Percentiles rank a stretch among this genome's conserved stretches.
Conservation (phyloP, 2,797 vertebrate genomes). For the Nannoperca australis region DNA sequence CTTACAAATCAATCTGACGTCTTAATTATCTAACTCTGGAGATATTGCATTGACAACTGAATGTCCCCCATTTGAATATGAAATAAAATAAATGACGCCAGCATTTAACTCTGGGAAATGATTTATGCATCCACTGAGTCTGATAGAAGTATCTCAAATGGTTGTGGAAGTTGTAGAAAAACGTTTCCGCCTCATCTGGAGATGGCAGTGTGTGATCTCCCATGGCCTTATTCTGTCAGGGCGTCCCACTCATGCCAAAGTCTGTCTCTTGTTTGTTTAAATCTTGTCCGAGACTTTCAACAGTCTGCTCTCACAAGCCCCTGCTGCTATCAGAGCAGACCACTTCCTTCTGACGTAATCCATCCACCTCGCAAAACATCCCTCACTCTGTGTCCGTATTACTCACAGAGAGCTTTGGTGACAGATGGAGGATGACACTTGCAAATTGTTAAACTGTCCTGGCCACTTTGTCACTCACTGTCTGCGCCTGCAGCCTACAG, state of each 20-base stretch:
- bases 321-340: slow-evolving; percentile 43
- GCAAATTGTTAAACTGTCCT: slow-evolving; percentile 40
- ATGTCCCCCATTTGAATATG: slow-evolving; percentile 56
- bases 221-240: slow-evolving; percentile 55
- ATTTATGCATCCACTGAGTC: slow-evolving; percentile 35
- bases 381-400: slow-evolving; percentile 1
- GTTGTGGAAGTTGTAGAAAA: slow-evolving; percentile 13
- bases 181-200: slow-evolving; percentile 49
- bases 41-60: slow-evolving; percentile 38
- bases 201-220: slow-evolving; percentile 66
- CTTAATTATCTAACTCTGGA: slow-evolving; percentile 32
- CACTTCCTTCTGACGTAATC: slow-evolving; percentile 28
- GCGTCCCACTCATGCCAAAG: slow-evolving; percentile 39
- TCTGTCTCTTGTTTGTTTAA: slow-evolving; percentile 83
- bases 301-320: slow-evolving; percentile 63
- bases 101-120: slow-evolving; percentile 39
- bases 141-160: slow-evolving; percentile 18
- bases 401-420: slow-evolving; percentile 6
- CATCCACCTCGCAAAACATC: slow-evolving; percentile 9
- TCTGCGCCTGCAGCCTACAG: slow-evolving; percentile 14
- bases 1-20: slow-evolving; percentile 35
- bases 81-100: slow-evolving; percentile 59
- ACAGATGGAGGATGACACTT: slow-evolving; percentile 56
- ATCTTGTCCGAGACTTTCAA: slow-evolving; percentile 83
- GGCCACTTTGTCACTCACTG: slow-evolving; percentile 33